phyloP scores from a whole-genome alignment of 1,140 invertebrate genomes.

The Cyclargus thomasi region DNA sequence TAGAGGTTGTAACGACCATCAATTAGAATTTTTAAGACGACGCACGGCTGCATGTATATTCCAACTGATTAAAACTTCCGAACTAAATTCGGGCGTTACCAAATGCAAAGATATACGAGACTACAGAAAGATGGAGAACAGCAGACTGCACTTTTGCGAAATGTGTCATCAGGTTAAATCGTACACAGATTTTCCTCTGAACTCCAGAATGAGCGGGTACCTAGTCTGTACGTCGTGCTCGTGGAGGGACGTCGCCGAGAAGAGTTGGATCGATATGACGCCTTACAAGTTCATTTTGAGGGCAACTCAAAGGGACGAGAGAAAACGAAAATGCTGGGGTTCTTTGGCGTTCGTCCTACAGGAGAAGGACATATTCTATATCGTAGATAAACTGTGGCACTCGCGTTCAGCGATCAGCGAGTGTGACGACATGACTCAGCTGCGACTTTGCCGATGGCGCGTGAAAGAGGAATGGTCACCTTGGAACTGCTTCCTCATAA shows the following conservation, averaged over 20 bases:
- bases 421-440: conserved; percentile 73
- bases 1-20: conserved; percentile 63
- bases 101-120: conserved; percentile 68
- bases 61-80: conserved; percentile 73
- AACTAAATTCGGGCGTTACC: conserved; percentile 74
- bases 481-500: conserved; percentile 84
- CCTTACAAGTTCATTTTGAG: conserved; percentile 78
- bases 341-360: conserved; percentile 78
- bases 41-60: conserved; percentile 75
- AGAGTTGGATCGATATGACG: conserved; percentile 75
- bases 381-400: conserved; percentile 81
- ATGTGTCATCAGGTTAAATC: conserved; percentile 75
- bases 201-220: conserved; percentile 59
- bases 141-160: conserved; percentile 72
- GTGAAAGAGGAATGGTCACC: conserved; percentile 79
- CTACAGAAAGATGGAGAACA: conserved; percentile 68
- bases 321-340: conserved; percentile 72
- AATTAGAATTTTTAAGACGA: conserved; percentile 76
- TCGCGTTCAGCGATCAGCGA: conserved; percentile 80
- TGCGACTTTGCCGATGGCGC: conserved; percentile 78
- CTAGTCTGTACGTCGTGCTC: conserved; percentile 74
- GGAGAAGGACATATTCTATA: conserved; percentile 79
- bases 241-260: conserved; percentile 72
- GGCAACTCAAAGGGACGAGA: conserved; percentile 77
- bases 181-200: conserved; percentile 70